Base-by-base conservation (phyloP, 2,113 vertebrate species). In the Ochotona curzoniae region DNA sequence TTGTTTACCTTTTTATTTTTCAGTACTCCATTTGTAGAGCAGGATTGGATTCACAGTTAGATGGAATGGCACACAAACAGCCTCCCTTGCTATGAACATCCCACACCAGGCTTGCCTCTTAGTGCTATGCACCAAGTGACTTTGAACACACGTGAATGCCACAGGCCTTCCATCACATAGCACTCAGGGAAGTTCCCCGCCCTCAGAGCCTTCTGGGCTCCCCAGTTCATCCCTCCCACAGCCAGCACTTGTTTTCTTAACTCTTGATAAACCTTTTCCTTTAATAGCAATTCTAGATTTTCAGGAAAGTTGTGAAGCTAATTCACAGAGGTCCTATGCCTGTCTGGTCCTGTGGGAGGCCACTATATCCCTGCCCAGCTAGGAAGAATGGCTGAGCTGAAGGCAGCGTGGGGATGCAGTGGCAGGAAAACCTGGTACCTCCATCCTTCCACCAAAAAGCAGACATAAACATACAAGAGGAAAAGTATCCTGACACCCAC, bases 21-120 rank as follows among this genome's bases (percentile, higher is more conserved):
- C 51, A 69, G 69, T 69, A 51, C 25, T 57, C 54, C 3, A 57
- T 12, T 57, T 57, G 12, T 57, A 57, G 54, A 57, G 54, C 54
- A 4, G 17, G 12, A 15, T 57, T 57, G 54, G 54, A 17, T 57
- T 57, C 54, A 57, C 54, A 57, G 54, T 44, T 3, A 44, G 38
- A 44, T 44, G 38, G 38, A 44, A 44, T 28, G 64, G 8, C 23
- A 21, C 12, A 63, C 5, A 23, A 38, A 44, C 20, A 25, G 7
- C 28, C 25, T 47, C 23, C 18, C 28, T 8, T 0, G 0, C 20
- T 32, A 5, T 51, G 17, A 60, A 25, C 54, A 28, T 30, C 30
- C 14, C 2, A 20, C 26, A 2, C 21, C 8, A 63, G 23, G 51
- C 13, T 30, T 51, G 30, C 3, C 25, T 67, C 73, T 38, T 12